Evolutionary conservation across 2,888 invertebrate genomes (phyloP).

Genomic region (Arctia plantaginis): DNA sequence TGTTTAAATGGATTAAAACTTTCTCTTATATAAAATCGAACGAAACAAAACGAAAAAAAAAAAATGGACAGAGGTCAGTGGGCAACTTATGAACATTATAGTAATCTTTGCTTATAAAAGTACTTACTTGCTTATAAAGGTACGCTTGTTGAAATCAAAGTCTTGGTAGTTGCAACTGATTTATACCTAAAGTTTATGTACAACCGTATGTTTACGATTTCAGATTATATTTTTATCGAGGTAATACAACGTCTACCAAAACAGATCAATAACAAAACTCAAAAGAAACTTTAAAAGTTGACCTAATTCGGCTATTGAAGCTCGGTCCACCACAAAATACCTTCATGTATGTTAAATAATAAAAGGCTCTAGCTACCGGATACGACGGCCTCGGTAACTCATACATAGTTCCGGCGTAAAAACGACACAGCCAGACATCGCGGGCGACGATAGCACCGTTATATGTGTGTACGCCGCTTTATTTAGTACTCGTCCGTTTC

Average conservation of each 20-base stretch:
- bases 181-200: neutral
- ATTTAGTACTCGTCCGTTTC: slow-evolving; percentile 69
- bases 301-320: slow-evolving; percentile 49
- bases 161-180: too few species aligned
- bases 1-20: too few species aligned
- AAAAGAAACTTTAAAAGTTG: slow-evolving; percentile 21
- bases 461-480: slow-evolving; percentile 65
- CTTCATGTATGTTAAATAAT: slow-evolving; percentile 63
- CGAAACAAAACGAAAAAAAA: too few species aligned
- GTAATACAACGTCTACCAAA: slow-evolving; percentile 2
- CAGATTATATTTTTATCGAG: neutral
- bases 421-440: slow-evolving; percentile 72
- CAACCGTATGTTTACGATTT: neutral
- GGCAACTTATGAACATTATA: too few species aligned
- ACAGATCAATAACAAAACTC: slow-evolving; percentile 7
- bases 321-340: slow-evolving; percentile 51
- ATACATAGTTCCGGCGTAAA: slow-evolving; percentile 81
- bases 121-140: too few species aligned
- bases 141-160: too few species aligned
- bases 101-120: too few species aligned
- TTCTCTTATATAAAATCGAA: too few species aligned
- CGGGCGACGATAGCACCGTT: slow-evolving; percentile 66
- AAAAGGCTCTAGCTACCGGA: slow-evolving; percentile 69
- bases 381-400: slow-evolving; percentile 74
- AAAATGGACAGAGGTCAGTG: too few species aligned